These are phyloP conservation scores for Drosophila kanekoi DNA, from an alignment of 2,888 invertebrate genomes.

Conservation along the genomic window DNA sequence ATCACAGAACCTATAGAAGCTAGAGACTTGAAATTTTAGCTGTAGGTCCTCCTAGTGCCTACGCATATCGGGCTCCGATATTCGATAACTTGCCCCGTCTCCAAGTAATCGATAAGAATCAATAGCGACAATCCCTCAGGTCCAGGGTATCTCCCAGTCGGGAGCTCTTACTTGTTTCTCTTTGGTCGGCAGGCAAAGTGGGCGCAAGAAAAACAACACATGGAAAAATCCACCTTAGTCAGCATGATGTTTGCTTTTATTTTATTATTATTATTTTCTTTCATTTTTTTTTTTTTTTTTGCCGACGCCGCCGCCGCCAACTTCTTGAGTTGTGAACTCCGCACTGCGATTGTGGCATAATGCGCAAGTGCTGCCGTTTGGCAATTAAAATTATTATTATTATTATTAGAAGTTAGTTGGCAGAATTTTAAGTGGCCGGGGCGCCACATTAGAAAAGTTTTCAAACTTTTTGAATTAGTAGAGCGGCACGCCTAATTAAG, in stretches of 20 bases:
- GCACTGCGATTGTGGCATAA: conserved; percentile 30
- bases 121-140: too few species aligned
- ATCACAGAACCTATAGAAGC: too few species aligned
- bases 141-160: too few species aligned
- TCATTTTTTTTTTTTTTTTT: conserved; percentile 29
- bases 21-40: too few species aligned
- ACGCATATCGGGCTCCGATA: too few species aligned
- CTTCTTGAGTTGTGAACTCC: conserved; percentile 45
- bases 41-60: too few species aligned
- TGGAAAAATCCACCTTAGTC: conserved; percentile 61
- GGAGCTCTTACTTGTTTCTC: too few species aligned
- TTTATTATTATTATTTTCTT: conserved; percentile 10
- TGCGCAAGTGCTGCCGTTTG: conserved; percentile 65
- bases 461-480: conserved; percentile 51
- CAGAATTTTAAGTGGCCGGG: conserved; percentile 63
- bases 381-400: conserved; percentile 76
- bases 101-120: too few species aligned
- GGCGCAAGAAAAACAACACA: conserved; percentile 36
- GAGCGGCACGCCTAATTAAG: conserved; percentile 53
- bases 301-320: conserved; percentile 49
- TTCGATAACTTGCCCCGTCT: too few species aligned
- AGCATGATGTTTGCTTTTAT: conserved; percentile 67
- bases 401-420: conserved; percentile 76
- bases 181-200: conserved; percentile 56
- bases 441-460: conserved; percentile 71